A percentile compares a stretch with the other conserved stretches of the same genome.
phyloP scores from a whole-genome alignment of 2,888 invertebrate genomes.

The Catotricha subobsoleta region DNA sequence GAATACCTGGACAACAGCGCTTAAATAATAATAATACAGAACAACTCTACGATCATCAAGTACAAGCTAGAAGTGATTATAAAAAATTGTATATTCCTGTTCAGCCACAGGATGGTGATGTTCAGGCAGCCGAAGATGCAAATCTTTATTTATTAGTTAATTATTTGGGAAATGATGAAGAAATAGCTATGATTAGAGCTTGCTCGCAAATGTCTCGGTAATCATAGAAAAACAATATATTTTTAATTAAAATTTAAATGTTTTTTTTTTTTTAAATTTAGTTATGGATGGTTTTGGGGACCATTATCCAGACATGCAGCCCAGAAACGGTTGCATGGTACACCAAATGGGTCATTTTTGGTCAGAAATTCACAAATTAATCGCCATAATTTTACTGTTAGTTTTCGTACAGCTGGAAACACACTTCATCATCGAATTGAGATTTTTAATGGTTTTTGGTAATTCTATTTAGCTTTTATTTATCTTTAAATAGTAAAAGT shows the following conservation, averaged over 20 bases:
- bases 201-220: neutral
- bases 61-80: too few species aligned
- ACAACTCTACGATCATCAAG: too few species aligned
- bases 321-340: constrained; percentile 45
- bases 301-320: constrained; percentile 54
- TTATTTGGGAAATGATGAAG: neutral
- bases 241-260: neutral
- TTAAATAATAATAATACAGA: too few species aligned
- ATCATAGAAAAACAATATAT: neutral
- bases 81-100: too few species aligned
- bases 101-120: too few species aligned
- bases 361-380: constrained; percentile 61
- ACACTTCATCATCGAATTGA: constrained; percentile 60
- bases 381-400: constrained; percentile 49
- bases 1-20: too few species aligned
- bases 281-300: constrained; percentile 63
- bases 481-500: too few species aligned
- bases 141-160: neutral
- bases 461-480: neutral
- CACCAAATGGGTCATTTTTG: constrained; percentile 58
- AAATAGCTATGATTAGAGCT: constrained; percentile 1
- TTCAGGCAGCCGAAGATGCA: neutral
- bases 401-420: constrained; percentile 49
- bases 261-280: neutral
- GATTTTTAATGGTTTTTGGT: constrained; percentile 36